A percentile compares a stretch with the other conserved stretches of the same genome.
phyloP scores from a whole-genome alignment of 2,113 vertebrate species.

The Anser brachyrhynchus region DNA sequence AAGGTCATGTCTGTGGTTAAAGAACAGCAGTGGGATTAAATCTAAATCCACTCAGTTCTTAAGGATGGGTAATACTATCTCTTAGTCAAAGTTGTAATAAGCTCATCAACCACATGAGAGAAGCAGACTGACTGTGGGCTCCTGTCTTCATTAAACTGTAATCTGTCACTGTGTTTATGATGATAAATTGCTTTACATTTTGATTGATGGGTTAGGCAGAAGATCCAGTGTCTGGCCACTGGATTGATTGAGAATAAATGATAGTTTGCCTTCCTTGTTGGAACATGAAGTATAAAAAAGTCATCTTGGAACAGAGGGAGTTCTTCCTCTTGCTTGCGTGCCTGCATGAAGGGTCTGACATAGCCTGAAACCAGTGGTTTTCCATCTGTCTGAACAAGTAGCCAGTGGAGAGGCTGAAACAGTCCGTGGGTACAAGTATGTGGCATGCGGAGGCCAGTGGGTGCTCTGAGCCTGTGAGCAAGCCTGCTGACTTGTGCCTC shows the following conservation, averaged over 20 bases:
- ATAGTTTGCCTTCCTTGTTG: background rate
- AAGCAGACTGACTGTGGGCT: background rate
- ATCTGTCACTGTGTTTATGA: background rate
- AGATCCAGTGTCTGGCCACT: background rate
- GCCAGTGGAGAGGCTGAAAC: background rate
- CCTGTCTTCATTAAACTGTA: background rate
- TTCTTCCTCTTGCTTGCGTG: background rate
- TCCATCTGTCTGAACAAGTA: background rate
- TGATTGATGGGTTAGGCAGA: background rate
- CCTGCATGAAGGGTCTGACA: fast-evolving
- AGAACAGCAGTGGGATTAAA: constrained; percentile 28
- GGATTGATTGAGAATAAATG: background rate
- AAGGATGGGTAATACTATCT: constrained; percentile 44
- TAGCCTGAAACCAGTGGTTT: background rate
- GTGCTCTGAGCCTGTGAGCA: background rate
- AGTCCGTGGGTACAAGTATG: background rate
- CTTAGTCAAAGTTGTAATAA: constrained; percentile 52
- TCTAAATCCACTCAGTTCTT: constrained; percentile 42
- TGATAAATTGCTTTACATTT: constrained; percentile 6
- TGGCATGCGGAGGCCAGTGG: background rate
- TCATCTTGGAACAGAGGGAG: background rate
- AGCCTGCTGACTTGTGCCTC: background rate
- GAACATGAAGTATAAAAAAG: background rate
- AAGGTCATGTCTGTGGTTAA: constrained; percentile 17
- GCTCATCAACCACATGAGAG: constrained; percentile 37